A percentile compares a stretch with the other conserved stretches of the same genome.
Conservation (phyloP, 2,113 vertebrate genomes). For the Mus spicilegus region DNA sequence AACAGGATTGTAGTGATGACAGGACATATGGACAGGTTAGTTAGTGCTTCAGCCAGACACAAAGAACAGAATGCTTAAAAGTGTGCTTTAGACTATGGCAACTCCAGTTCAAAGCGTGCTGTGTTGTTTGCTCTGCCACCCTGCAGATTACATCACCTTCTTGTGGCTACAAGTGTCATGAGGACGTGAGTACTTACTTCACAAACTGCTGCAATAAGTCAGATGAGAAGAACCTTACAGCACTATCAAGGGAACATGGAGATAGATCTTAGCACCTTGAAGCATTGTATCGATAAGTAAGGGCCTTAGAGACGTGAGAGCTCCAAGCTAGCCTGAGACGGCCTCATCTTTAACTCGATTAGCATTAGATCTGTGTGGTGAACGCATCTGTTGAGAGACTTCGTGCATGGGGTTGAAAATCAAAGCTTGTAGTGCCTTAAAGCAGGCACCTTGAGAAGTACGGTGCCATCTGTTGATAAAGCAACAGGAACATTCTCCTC, state of each 20-base stretch:
- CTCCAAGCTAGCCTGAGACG: neutral
- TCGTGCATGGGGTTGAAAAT: neutral
- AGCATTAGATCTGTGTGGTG: neutral
- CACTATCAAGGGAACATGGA: neutral
- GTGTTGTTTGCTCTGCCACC: neutral
- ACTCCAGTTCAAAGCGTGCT: neutral
- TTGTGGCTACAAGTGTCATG: neutral
- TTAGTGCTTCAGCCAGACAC: neutral
- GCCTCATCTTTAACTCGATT: neutral
- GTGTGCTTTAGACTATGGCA: neutral
- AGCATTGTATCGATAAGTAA: neutral
- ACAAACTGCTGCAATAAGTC: neutral
- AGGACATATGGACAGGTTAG: neutral
- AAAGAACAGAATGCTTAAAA: neutral
- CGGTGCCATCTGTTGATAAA: neutral
- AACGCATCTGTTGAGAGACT: constrained; percentile 16
- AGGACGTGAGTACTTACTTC: neutral
- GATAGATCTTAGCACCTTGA: neutral
- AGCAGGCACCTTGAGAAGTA: neutral
- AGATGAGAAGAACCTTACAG: neutral
- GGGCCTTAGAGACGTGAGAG: neutral
- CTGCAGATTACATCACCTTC: neutral
- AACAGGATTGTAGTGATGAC: neutral
- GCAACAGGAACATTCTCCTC: neutral
- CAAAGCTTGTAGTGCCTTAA: neutral